Base-by-base conservation (phyloP, 2,888 invertebrate genomes). In the Cynaeus angustus region DNA sequence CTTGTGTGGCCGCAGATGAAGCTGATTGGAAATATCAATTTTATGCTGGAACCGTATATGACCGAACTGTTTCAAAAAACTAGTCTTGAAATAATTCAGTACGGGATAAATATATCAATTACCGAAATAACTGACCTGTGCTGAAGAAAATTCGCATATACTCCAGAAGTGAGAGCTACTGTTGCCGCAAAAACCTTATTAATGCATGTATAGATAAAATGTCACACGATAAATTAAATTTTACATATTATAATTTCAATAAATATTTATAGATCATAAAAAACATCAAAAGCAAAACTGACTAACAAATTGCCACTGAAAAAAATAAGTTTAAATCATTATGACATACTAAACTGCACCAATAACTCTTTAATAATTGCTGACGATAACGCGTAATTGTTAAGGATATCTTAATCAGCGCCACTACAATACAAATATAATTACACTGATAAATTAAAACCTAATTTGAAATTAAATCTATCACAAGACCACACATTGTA, bases 1-100 rank as follows among this genome's bases (percentile, higher is more conserved):
- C 61, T 45, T 70, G 70, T 70, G 70, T 66, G 70, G 70, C 48
- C 70, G 13, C 21, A 55, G 59, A 46, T 66, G 33, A 30, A 46
- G 52, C 30, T 30, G 65, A 65, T 65, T 50, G 38, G 26, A 14
- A 53, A 68, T 62, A 68, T 55, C 68, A 26, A 21, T 37, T 41
- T 61, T 53, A 37, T 43, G 41, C 6, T 41, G 16, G 46, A 16
- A 26, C 50, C 59, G 14, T 59, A 52, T 56, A 66, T 53, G 38
- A 56, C 9, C 12, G 45, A 59, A 46, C 46, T 46, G 33, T 14
- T 46, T 58, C 26, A 26, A 38, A 66, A 26, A 43, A 45, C 21
- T 21, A n/a, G n/a, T n/a, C n/a, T n/a, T n/a, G n/a, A n/a, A n/a
- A n/a, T n/a, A n/a, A n/a, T n/a, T n/a, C n/a, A n/a, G n/a, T n/a